Percentiles rank a stretch among this genome's conserved stretches.
Conservation (phyloP, 2,888 invertebrate genomes). For the Strigamia crassipes region DNA sequence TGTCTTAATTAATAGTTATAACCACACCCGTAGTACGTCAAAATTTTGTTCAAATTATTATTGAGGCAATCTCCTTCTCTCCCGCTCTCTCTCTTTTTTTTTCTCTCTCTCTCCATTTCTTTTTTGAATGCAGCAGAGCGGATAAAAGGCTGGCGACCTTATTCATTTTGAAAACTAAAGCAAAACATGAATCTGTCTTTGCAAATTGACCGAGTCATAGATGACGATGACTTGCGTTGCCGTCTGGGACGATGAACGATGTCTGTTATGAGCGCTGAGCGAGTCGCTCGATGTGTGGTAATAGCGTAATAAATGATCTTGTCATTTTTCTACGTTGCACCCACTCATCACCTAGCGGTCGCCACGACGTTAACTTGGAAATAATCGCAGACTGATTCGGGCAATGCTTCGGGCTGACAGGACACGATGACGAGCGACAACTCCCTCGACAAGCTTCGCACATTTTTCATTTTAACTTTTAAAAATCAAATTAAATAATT, state of each 20-base stretch:
- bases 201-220: not conserved
- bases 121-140: too few relatives aligned
- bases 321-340: not conserved
- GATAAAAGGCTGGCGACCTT: not conserved
- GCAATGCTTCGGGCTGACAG: not conserved
- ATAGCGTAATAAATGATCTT: conserved; percentile 23
- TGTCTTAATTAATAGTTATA: too few relatives aligned
- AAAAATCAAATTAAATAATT: not conserved
- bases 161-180: not conserved
- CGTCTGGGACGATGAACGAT: not conserved
- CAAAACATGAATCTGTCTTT: not conserved
- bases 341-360: conserved; percentile 26
- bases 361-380: not conserved
- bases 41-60: too few relatives aligned
- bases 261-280: not conserved
- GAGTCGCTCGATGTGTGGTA: conserved; percentile 17
- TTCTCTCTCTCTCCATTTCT: too few relatives aligned
- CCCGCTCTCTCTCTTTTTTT: too few relatives aligned
- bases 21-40: too few relatives aligned
- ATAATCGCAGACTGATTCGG: conserved; percentile 11
- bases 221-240: conserved; percentile 5
- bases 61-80: too few relatives aligned
- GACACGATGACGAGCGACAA: conserved; percentile 5
- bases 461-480: not conserved
- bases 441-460: not conserved